phyloP scores from a whole-genome alignment of 2,797 vertebrate genomes.

The Danio tinwini region DNA sequence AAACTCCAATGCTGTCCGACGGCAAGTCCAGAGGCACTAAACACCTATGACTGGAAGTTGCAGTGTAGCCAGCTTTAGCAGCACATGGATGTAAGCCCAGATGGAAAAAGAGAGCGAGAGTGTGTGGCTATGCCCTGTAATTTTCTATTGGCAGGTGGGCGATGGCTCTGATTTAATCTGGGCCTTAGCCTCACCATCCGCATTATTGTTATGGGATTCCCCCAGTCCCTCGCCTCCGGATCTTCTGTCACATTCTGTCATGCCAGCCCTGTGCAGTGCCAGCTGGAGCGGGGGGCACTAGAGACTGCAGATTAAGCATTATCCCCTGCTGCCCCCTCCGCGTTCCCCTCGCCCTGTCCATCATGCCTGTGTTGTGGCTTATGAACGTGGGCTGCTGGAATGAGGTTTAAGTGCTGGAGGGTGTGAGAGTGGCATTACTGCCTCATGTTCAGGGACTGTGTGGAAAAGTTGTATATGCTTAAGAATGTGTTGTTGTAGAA shows the following conservation, averaged over 20 bases:
- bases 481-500: slow-evolving; percentile 18
- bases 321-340: slow-evolving; percentile 42
- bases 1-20: slow-evolving; percentile 12
- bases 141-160: slow-evolving; percentile 83
- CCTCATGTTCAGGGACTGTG: slow-evolving; percentile 65
- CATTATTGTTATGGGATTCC: slow-evolving; percentile 85
- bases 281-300: slow-evolving; percentile 73
- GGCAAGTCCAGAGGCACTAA: slow-evolving; percentile 37
- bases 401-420: slow-evolving; percentile 68
- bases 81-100: slow-evolving; percentile 30
- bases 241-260: slow-evolving; percentile 83
- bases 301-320: slow-evolving; percentile 66
- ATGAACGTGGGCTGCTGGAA: slow-evolving; percentile 52
- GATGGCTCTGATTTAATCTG: slow-evolving; percentile 81
- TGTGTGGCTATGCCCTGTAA: slow-evolving; percentile 71
- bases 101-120: slow-evolving; percentile 33
- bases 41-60: slow-evolving; percentile 32
- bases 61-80: slow-evolving; percentile 20
- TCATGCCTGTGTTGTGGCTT: slow-evolving; percentile 62
- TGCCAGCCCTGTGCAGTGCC: slow-evolving; percentile 77
- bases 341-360: slow-evolving; percentile 59
- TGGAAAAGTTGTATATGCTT: slow-evolving; percentile 7
- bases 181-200: slow-evolving; percentile 77
- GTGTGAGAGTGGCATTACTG: slow-evolving; percentile 65
- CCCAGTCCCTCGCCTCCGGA: slow-evolving; percentile 74